Conservation (phyloP, 2,113 vertebrate species). For the Gila orcuttii region DNA sequence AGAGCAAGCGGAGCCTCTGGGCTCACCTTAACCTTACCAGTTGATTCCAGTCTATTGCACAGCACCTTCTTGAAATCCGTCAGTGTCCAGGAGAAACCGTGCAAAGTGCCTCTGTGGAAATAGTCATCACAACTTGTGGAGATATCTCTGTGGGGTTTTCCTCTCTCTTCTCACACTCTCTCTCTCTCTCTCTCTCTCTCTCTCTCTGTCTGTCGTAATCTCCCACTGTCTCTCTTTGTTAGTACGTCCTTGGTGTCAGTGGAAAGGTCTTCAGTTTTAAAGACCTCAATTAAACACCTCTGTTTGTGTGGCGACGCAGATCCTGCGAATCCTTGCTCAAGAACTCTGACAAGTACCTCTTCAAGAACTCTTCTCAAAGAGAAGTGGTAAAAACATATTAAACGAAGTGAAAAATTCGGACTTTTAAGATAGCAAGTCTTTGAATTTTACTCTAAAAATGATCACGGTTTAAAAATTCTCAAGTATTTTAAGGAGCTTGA, state of each 20-base stretch:
- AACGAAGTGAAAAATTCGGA: not conserved
- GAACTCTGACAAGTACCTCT: not conserved
- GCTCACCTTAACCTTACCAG: conserved; percentile 48
- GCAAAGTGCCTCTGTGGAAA: conserved; percentile 26
- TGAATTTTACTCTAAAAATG: not conserved
- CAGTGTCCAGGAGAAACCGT: conserved; percentile 17
- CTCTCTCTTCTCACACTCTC: conserved; percentile 17
- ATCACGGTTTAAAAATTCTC: not conserved
- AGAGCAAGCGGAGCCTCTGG: not conserved
- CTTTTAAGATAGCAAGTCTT: not conserved
- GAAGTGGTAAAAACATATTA: not conserved
- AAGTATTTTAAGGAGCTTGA: not conserved
- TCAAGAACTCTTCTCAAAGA: not conserved
- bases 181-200: not conserved
- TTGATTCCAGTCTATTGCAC: conserved; percentile 22
- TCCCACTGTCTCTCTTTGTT: conserved; percentile 56
- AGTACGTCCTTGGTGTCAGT: conserved; percentile 59
- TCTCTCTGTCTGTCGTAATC: conserved; percentile 11
- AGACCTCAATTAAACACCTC: conserved; percentile 19
- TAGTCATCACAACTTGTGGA: conserved; percentile 47
- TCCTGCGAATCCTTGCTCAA: conserved; percentile 23
- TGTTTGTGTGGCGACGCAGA: not conserved
- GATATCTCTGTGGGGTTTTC: conserved; percentile 24
- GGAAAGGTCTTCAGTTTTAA: conserved; percentile 6
- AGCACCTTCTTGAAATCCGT: conserved; percentile 11